Percentiles rank a stretch among this genome's conserved stretches.
phyloP scores from a whole-genome alignment of 1,140 invertebrate genomes.

The Melanaphis sacchari region DNA sequence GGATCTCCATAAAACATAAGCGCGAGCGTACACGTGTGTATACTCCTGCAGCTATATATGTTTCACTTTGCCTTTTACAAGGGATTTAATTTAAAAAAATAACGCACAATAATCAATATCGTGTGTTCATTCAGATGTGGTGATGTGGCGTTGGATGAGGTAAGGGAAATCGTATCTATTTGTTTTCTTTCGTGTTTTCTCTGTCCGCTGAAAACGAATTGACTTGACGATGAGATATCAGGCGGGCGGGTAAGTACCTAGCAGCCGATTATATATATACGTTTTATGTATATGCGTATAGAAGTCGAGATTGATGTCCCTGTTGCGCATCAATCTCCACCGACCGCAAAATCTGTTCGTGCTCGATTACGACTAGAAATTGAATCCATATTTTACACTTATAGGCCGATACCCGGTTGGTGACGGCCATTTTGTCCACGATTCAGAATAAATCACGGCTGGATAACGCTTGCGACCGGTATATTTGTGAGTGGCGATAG shows the following conservation, averaged over 20 bases:
- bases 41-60: neutral
- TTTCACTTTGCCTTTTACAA: neutral
- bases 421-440: conserved; percentile 51
- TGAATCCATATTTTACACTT: conserved; percentile 50
- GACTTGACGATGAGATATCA: neutral
- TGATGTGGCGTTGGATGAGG: too few species aligned
- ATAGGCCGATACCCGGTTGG: neutral
- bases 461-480: neutral
- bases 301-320: neutral
- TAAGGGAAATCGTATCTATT: neutral
- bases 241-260: neutral
- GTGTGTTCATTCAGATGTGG: neutral
- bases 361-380: conserved; percentile 53
- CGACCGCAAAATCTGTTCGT: conserved; percentile 27
- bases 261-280: neutral
- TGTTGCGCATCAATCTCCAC: conserved; percentile 41
- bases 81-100: conserved; percentile 6
- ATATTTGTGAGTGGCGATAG: too few species aligned
- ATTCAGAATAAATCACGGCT: conserved; percentile 42
- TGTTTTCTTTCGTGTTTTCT: neutral
- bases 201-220: conserved; percentile 33
- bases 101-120: conserved; percentile 21
- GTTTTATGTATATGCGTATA: neutral
- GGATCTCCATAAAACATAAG: neutral
- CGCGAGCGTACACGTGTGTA: neutral